Conservation (phyloP, 2,113 vertebrate species). For the Cryptotis parvus region DNA sequence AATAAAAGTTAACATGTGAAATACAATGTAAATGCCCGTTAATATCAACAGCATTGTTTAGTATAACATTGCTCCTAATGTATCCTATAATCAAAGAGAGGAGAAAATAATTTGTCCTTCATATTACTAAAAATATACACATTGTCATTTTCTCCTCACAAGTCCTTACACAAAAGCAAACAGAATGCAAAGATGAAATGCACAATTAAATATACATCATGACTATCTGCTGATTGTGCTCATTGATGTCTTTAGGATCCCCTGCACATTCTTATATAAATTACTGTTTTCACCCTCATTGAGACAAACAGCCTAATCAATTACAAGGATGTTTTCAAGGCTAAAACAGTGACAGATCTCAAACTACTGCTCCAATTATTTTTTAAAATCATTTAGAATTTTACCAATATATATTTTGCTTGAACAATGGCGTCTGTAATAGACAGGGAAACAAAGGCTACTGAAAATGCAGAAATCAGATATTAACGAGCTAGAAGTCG, state of each 20-base stretch:
- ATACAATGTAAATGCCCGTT: neutral
- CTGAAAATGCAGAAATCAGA: neutral
- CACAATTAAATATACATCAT: neutral
- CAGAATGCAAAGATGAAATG: slow-evolving; percentile 7
- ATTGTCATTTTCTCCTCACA: neutral
- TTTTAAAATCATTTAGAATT: no score
- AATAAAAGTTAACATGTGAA: neutral
- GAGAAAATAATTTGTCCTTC: neutral
- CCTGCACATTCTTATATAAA: slow-evolving; percentile 3
- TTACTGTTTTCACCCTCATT: neutral
- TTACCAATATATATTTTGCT: neutral
- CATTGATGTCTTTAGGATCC: neutral
- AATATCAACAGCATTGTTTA: neutral
- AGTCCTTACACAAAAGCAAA: neutral
- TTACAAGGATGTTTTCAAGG: neutral
- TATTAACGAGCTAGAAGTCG: neutral
- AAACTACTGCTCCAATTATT: neutral
- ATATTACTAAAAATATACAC: neutral
- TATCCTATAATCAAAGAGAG: neutral
- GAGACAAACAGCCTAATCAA: slow-evolving; percentile 45
- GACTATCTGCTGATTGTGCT: neutral
- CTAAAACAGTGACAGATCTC: neutral
- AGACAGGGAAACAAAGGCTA: neutral
- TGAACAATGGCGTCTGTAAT: neutral
- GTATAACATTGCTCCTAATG: neutral